Conservation (phyloP, 2,797 vertebrate genomes). For the Cephalopachus bancanus region DNA sequence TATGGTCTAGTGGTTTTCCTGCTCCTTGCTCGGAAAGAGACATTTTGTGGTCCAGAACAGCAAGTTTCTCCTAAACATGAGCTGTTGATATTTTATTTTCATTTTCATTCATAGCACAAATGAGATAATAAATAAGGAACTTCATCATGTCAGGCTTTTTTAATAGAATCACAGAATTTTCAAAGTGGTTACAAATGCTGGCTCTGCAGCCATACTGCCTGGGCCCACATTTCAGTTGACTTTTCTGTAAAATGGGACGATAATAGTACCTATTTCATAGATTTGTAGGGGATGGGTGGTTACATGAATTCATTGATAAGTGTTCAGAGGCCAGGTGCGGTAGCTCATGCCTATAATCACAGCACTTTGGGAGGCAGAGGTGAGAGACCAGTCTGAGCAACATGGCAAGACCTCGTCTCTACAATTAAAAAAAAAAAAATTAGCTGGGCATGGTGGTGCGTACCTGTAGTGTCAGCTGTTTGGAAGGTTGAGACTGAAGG, state of each 20-base stretch:
- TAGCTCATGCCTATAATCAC: no score
- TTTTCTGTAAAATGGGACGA: not conserved
- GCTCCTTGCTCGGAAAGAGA: not conserved
- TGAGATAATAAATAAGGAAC: conserved; percentile 33
- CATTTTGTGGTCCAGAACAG: not conserved
- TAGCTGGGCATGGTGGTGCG: no score
- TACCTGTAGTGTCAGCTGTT: no score
- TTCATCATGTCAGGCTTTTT: conserved; percentile 26
- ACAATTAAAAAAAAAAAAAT: no score
- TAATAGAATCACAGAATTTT: conserved; percentile 48
- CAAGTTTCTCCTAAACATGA: conserved; percentile 5
- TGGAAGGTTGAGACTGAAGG: no score
- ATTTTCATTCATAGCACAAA: not conserved
- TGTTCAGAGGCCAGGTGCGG: no score
- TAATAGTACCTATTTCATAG: not conserved
- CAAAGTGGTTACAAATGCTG: not conserved
- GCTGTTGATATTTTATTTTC: conserved; percentile 26
- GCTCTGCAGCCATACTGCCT: not conserved
- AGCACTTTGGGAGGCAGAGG: no score
- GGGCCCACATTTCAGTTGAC: not conserved
- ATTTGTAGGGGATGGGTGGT: not conserved
- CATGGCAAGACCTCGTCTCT: no score
- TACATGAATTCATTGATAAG: not conserved
- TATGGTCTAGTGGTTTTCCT: not conserved
- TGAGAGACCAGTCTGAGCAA: no score